phyloP scores from a whole-genome alignment of 2,797 vertebrate genomes.

The Pseudochirops corinnae region DNA sequence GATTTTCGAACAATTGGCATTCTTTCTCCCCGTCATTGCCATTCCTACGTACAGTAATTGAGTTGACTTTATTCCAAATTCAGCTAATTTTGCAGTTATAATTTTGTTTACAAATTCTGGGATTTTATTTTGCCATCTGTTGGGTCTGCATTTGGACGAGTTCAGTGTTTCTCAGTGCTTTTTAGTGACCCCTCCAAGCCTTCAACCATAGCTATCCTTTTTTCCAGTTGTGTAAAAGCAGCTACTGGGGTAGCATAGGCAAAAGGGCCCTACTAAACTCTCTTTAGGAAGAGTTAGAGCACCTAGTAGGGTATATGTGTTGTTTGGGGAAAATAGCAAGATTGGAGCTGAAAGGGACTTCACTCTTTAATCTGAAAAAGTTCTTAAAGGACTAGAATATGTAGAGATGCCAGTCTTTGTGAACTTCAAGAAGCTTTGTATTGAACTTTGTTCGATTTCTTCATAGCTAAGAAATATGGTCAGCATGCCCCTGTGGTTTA shows the following conservation, averaged over 20 bases:
- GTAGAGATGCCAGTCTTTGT: not conserved
- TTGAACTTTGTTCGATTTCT: not conserved
- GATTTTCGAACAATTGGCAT: not conserved
- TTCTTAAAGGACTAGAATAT: not conserved
- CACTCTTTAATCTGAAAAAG: not conserved
- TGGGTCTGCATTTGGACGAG: not conserved
- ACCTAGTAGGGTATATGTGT: not conserved
- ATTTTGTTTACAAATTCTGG: not conserved
- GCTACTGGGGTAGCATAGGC: not conserved
- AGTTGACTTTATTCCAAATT: not conserved
- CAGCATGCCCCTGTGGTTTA: not conserved
- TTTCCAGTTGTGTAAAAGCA: not conserved
- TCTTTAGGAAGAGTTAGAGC: not conserved
- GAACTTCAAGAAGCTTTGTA: not conserved
- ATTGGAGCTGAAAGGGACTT: not conserved
- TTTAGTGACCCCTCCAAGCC: not conserved
- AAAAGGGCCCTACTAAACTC: not conserved
- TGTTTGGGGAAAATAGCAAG: not conserved
- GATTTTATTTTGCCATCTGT: not conserved
- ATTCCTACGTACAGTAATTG: not conserved
- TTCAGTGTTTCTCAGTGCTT: not conserved
- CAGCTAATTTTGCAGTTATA: not conserved
- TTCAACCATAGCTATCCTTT: not conserved
- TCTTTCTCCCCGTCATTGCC: not conserved
- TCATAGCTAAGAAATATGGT: not conserved